Conservation (phyloP, 2,797 vertebrate genomes). For the Alectoris magna region DNA sequence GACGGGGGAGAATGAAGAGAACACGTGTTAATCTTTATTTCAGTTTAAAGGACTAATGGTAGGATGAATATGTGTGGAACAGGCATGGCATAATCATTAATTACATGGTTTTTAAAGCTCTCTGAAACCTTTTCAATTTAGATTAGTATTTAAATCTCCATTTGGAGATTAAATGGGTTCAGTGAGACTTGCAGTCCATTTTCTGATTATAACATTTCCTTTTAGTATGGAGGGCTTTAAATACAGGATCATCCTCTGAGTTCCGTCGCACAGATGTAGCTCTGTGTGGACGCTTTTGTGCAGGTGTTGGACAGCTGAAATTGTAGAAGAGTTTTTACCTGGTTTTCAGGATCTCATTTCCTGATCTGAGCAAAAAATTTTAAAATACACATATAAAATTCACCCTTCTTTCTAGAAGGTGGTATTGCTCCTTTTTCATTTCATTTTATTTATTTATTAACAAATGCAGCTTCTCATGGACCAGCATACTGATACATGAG, state of each 20-base stretch:
- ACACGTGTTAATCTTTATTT: constrained; percentile 4
- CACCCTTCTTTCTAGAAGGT: neutral
- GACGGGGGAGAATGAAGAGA: neutral
- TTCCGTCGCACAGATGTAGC: neutral
- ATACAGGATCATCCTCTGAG: neutral
- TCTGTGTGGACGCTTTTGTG: neutral
- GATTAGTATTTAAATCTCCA: constrained; percentile 62
- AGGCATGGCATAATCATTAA: constrained; percentile 2
- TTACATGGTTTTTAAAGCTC: constrained; percentile 16
- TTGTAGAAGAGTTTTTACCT: neutral
- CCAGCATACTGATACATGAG: neutral
- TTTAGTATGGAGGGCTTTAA: constrained; percentile 6
- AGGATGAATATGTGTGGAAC: neutral
- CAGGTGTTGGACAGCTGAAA: neutral
- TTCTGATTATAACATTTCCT: constrained; percentile 46
- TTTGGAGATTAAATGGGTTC: constrained; percentile 49
- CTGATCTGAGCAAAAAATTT: neutral
- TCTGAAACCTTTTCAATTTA: constrained; percentile 61
- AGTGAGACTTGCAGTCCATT: constrained; percentile 53
- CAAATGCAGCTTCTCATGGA: neutral
- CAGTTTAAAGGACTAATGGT: neutral
- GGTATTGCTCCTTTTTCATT: neutral
- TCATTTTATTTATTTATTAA: neutral
- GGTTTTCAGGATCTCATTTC: neutral
- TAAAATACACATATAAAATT: neutral